A percentile compares a stretch with the other conserved stretches of the same genome.
Conservation (phyloP, 2,113 vertebrate genomes). For the Paratilapia polleni region DNA sequence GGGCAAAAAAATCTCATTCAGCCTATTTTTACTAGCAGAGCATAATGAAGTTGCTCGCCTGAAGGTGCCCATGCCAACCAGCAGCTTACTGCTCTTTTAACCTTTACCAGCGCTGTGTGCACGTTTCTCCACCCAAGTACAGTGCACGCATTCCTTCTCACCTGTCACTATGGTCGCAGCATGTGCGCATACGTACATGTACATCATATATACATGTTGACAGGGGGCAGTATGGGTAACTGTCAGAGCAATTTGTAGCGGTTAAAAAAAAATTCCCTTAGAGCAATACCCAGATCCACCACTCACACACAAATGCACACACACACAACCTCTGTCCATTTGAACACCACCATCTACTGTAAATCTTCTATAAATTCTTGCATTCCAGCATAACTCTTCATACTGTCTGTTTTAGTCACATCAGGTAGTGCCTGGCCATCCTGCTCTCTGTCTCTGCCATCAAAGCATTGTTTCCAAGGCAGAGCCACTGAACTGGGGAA, state of each 20-base stretch:
- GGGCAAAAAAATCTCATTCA: constrained; percentile 1
- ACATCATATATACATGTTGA: not conserved
- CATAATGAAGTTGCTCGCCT: constrained; percentile 35
- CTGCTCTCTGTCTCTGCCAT: not conserved
- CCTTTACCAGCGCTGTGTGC: constrained; percentile 34
- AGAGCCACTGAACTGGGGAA: constrained; percentile 47
- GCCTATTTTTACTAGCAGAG: constrained; percentile 40
- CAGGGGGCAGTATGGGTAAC: constrained; percentile 17
- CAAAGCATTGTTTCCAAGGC: constrained; percentile 19
- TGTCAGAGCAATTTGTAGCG: constrained; percentile 33
- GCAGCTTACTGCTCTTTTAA: constrained; percentile 47
- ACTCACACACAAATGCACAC: not conserved
- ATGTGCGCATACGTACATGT: not conserved
- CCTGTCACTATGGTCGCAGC: constrained; percentile 17
- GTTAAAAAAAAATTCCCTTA: constrained; percentile 41
- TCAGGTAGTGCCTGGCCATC: constrained; percentile 8
- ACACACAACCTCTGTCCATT: not conserved
- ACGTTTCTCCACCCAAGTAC: not conserved
- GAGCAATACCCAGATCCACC: not conserved
- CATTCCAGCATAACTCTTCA: not conserved
- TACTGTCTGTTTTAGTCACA: not conserved
- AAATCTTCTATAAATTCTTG: not conserved
- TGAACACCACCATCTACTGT: not conserved
- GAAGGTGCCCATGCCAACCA: constrained; percentile 10
- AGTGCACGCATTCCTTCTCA: not conserved